A percentile compares a stretch with the other conserved stretches of the same genome.
phyloP scores from a whole-genome alignment of 1,140 invertebrate genomes.

The Hycleus cichorii region DNA sequence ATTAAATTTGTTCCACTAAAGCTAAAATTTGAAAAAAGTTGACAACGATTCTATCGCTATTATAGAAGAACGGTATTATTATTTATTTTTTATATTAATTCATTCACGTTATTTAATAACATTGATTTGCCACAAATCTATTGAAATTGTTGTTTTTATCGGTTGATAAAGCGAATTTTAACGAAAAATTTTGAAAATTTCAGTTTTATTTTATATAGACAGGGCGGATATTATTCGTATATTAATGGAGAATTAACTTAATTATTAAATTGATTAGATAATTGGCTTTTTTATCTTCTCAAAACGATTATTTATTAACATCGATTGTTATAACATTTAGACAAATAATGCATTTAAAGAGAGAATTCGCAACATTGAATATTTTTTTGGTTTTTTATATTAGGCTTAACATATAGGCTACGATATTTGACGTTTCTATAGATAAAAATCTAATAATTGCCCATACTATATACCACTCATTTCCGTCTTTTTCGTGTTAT shows the following conservation, averaged over 20 bases:
- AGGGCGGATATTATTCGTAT: too few relatives aligned
- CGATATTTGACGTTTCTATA: slow-evolving; percentile 1
- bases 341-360: slow-evolving; percentile 7
- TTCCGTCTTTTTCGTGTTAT: too few relatives aligned
- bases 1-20: slow-evolving; percentile 7
- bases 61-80: slow-evolving; percentile 6
- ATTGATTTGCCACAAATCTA: slow-evolving; percentile 12
- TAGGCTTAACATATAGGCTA: slow-evolving; percentile 20
- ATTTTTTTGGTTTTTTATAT: background rate
- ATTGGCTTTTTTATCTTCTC: background rate
- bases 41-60: slow-evolving; percentile 20
- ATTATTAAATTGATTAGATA: too few relatives aligned
- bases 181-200: too few relatives aligned
- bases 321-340: slow-evolving; percentile 11
- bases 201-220: too few relatives aligned
- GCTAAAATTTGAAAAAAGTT: slow-evolving; percentile 14
- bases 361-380: slow-evolving; percentile 13
- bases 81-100: slow-evolving; percentile 7
- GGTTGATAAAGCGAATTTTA: too few relatives aligned
- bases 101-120: background rate
- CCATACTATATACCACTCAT: too few relatives aligned
- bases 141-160: background rate
- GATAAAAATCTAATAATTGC: too few relatives aligned
- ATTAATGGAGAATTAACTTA: too few relatives aligned
- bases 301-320: background rate